Evolutionary conservation across 1,140 invertebrate species (phyloP), one percentile per base, ranked within the genome.

Genomic region (Ruditapes philippinarum): DNA sequence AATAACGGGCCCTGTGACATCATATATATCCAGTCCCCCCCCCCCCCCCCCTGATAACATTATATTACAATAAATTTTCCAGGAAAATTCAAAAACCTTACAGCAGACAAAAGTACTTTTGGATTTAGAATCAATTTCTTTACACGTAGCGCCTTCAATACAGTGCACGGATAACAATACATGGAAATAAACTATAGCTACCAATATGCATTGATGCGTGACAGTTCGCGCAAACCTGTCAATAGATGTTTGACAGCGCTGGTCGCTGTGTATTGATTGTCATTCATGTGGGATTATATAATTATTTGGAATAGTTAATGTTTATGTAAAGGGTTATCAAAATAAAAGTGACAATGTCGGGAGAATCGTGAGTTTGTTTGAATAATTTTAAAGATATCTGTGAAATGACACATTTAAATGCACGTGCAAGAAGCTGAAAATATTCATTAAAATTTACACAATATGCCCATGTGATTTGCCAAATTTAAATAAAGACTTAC

Each of bases 341-440:
- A 42, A 79, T 40, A 12, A 22, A 38, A 12, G 31, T 22, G 28
- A 92, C 22, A 31, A 92, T 92, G 91, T 89, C 91, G 17, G 91
- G 86, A n/a, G 91, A 91, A 86, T 92, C 91, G 91, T 91, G 90
- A 91, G 91, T 91, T 54, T 79, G 65, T 7, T 45, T 45, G 42
- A n/a, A n/a, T n/a, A n/a, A n/a, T n/a, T n/a, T n/a, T 49, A 49
- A 49, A 49, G 19, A 7, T 49, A 49, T 49, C 9, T 49, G 45
- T 57, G 19, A n/a, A 57, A 3, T 57, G 17, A 19, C 7, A n/a
- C n/a, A 57, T 22, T 5, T 22, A 57, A 57, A 11, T 3, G 51
- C 51, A 57, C 51, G 51, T 57, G 51, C 51, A 49, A n/a, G n/a
- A n/a, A n/a, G n/a, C n/a, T n/a, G n/a, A n/a, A n/a, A n/a, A n/a